Evolutionary conservation across 2,113 vertebrate species (phyloP).

Genomic region (Fregata magnificens): DNA sequence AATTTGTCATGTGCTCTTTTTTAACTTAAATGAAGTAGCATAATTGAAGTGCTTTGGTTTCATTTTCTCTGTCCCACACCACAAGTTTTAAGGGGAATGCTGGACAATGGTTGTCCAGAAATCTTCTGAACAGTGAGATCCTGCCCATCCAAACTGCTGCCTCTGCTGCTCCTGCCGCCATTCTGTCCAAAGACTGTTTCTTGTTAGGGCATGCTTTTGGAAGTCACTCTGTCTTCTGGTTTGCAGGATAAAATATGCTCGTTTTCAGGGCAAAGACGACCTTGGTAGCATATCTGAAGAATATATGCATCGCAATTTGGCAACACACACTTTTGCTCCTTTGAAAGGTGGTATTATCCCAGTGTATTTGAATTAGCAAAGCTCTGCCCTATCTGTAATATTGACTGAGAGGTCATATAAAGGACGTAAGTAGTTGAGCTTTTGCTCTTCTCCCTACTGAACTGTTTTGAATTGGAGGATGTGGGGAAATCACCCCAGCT

Average conservation of each 20-base stretch:
- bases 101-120: not conserved
- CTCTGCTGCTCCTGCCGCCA: not conserved
- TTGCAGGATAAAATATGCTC: not conserved
- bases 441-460: not conserved
- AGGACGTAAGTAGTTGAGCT: not conserved
- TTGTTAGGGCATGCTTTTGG: not conserved
- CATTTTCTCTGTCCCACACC: not conserved
- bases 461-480: not conserved
- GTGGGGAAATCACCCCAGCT: not conserved
- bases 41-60: not conserved
- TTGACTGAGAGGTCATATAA: not conserved
- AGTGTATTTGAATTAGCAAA: not conserved
- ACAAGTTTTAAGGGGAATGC: not conserved
- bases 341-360: not conserved
- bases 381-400: not conserved
- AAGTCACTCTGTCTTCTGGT: fast-evolving
- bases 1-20: not conserved
- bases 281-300: not conserved
- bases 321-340: not conserved
- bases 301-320: not conserved
- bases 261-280: not conserved
- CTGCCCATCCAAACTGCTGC: not conserved
- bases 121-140: not conserved
- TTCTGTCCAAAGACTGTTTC: not conserved
- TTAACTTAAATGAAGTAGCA: not conserved